These are phyloP conservation scores for Apodemus sylvaticus DNA, from an alignment of 2,113 vertebrate genomes.

Conservation along the genomic window DNA sequence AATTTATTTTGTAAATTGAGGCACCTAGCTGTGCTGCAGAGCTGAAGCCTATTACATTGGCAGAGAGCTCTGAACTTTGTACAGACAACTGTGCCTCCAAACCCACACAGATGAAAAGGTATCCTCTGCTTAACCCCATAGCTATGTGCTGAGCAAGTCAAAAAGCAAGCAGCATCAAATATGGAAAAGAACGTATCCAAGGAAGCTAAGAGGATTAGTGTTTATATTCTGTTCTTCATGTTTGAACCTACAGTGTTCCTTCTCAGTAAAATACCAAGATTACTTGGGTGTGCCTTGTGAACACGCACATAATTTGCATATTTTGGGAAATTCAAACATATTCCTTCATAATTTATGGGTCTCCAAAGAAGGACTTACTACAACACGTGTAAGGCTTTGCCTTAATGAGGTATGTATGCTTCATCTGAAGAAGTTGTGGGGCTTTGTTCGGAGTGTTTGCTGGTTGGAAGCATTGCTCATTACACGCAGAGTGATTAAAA, in stretches of 20 bases:
- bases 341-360: not conserved
- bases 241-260: not conserved
- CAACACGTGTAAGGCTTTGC: not conserved
- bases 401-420: not conserved
- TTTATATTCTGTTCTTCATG: not conserved
- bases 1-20: constrained; percentile 28
- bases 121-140: constrained; percentile 39
- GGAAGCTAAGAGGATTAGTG: not conserved
- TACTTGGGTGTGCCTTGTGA: not conserved
- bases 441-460: constrained; percentile 20
- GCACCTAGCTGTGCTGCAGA: constrained; percentile 40
- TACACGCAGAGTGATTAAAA: constrained; percentile 7
- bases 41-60: not conserved
- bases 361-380: not conserved
- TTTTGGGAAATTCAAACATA: constrained; percentile 40
- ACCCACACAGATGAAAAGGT: constrained; percentile 41
- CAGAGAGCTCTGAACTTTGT: constrained; percentile 60
- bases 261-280: constrained; percentile 27
- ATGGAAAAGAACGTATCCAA: constrained; percentile 46
- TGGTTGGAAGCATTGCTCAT: constrained; percentile 20
- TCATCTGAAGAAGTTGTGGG: constrained; percentile 23
- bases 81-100: constrained; percentile 57
- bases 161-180: not conserved
- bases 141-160: constrained; percentile 42
- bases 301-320: not conserved